A percentile compares a stretch with the other conserved stretches of the same genome.
Conservation (phyloP, 1,140 invertebrate genomes). For the Trachymyrmex septentrionalis region DNA sequence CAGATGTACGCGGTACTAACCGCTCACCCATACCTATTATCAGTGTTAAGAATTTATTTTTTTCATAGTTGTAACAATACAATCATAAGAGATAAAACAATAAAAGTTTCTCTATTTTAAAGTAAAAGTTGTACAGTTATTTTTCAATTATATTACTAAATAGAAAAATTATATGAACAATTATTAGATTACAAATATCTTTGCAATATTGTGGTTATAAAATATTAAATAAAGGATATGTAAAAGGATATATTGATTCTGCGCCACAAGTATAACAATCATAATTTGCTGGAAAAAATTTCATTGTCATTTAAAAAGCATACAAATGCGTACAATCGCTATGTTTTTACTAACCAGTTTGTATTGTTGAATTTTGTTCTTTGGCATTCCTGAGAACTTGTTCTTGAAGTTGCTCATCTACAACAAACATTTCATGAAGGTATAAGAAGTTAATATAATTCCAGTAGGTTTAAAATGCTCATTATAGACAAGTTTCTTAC, state of each 20-base stretch:
- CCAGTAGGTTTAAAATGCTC: background rate
- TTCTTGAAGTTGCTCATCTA: constrained; percentile 85
- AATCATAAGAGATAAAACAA: constrained; percentile 50
- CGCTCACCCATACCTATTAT: constrained; percentile 83
- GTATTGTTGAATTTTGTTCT: constrained; percentile 75
- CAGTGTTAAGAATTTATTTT: constrained; percentile 77
- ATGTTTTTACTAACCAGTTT: constrained; percentile 79
- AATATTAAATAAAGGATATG: constrained; percentile 81
- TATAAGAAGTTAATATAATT: background rate
- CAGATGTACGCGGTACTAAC: constrained; percentile 86
- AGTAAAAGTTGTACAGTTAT: background rate
- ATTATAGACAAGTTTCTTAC: constrained; percentile 76
- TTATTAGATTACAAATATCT: constrained; percentile 25
- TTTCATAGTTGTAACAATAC: constrained; percentile 67
- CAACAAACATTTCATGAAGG: constrained; percentile 65
- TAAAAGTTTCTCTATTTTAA: constrained; percentile 61
- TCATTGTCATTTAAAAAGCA: constrained; percentile 73
- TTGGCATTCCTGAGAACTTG: constrained; percentile 82
- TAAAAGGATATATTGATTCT: constrained; percentile 84
- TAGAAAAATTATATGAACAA: constrained; percentile 61
- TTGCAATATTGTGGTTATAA: constrained; percentile 7
- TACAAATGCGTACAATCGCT: constrained; percentile 7
- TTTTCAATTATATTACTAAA: constrained; percentile 46
- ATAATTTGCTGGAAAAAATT: constrained; percentile 84
- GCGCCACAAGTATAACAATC: constrained; percentile 78